These are phyloP conservation scores for Actias luna DNA, from an alignment of 2,888 invertebrate genomes.

Conservation along the genomic window DNA sequence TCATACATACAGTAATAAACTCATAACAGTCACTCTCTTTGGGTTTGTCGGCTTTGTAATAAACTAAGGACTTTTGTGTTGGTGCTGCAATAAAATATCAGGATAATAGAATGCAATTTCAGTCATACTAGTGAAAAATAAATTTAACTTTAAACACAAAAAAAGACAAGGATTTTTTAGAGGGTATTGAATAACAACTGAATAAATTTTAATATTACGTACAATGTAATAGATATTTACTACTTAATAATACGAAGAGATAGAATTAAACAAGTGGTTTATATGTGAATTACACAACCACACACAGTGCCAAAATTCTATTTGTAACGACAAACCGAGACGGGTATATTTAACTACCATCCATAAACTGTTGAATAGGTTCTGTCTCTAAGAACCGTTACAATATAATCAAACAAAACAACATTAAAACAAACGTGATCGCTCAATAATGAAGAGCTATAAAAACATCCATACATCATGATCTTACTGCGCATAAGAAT, in stretches of 20 bases:
- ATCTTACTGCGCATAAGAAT: constrained; percentile 6
- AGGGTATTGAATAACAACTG: background rate
- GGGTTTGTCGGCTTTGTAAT: too few relatives aligned
- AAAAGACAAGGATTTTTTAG: background rate
- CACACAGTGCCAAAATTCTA: constrained; percentile 81
- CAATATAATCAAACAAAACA: constrained; percentile 45
- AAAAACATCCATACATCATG: constrained; percentile 8
- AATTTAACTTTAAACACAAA: background rate
- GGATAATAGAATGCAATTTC: background rate
- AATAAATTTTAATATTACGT: background rate
- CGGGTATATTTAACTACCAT: constrained; percentile 80
- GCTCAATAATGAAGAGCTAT: constrained; percentile 24
- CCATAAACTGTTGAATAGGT: constrained; percentile 78
- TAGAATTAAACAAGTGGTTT: constrained; percentile 74
- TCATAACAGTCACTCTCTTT: too few relatives aligned
- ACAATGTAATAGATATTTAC: constrained; percentile 7
- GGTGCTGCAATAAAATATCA: too few relatives aligned
- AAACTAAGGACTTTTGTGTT: too few relatives aligned
- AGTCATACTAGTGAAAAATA: background rate
- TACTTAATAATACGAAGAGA: constrained; percentile 53
- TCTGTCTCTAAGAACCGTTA: constrained; percentile 60
- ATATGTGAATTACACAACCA: constrained; percentile 79
- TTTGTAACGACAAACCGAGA: constrained; percentile 79
- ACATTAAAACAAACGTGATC: constrained; percentile 28
- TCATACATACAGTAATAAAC: too few relatives aligned